phyloP scores from a whole-genome alignment of 2,888 invertebrate species.

The Ferrisia virgata region DNA sequence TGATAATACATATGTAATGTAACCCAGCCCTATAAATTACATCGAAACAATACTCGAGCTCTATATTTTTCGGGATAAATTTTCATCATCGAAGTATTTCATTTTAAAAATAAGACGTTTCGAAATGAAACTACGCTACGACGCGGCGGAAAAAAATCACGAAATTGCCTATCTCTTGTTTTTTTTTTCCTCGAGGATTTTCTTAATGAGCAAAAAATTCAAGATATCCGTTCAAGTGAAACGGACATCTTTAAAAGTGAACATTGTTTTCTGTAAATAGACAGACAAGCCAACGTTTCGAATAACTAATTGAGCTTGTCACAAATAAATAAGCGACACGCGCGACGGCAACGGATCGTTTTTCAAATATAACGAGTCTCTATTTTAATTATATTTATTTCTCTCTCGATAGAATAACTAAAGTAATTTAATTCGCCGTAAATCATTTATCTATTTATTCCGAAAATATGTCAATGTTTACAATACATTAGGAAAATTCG shows the following conservation, averaged over 20 bases:
- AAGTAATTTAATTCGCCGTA: neutral
- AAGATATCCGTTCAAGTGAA: neutral
- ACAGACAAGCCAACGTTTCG: neutral
- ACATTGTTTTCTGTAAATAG: neutral
- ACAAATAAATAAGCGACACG: neutral
- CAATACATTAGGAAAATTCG: neutral
- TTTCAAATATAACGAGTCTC: neutral
- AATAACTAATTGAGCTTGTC: slow-evolving; percentile 6
- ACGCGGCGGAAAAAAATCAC: neutral
- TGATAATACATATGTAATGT: neutral
- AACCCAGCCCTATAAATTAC: neutral
- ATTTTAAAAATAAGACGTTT: neutral
- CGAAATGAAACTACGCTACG: neutral
- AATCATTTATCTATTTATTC: slow-evolving; percentile 3
- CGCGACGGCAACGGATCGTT: neutral
- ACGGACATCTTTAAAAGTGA: neutral
- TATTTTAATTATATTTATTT: neutral
- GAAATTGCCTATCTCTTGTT: neutral
- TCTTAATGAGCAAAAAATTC: neutral
- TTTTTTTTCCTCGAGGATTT: neutral
- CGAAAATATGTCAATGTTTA: neutral
- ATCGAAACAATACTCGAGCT: neutral
- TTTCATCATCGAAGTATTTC: neutral
- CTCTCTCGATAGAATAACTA: neutral
- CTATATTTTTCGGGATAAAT: neutral